These are phyloP conservation scores for Cryptotermes secundus DNA, from an alignment of 1,140 invertebrate genomes.

Conservation along the genomic window DNA sequence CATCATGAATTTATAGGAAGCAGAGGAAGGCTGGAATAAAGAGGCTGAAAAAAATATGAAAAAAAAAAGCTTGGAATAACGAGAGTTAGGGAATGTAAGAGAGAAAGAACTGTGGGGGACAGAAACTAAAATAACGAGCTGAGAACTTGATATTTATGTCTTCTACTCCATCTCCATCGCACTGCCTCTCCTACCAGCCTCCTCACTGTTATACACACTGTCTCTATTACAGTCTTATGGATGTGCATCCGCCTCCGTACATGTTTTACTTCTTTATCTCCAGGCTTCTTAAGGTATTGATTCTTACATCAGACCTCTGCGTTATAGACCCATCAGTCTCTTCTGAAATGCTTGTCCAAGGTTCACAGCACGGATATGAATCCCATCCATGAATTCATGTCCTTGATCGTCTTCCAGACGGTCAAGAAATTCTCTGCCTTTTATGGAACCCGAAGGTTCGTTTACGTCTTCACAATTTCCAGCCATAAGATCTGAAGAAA, in stretches of 20 bases:
- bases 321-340: background rate
- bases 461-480: too few species aligned
- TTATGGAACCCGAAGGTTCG: too few species aligned
- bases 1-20: background rate
- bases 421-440: too few species aligned
- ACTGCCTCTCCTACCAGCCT: background rate
- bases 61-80: background rate
- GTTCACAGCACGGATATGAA: background rate
- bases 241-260: too few species aligned
- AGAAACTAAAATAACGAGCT: conserved; percentile 24
- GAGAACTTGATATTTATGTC: background rate
- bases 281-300: background rate
- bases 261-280: background rate
- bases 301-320: background rate
- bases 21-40: background rate
- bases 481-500: too few species aligned
- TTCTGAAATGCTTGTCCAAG: background rate
- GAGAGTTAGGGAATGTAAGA: background rate
- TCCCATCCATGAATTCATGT: too few species aligned
- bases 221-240: too few species aligned
- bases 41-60: background rate
- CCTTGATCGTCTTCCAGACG: too few species aligned
- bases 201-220: too few species aligned
- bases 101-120: conserved; percentile 26
- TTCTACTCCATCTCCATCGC: background rate